Evolutionary conservation across 2,888 invertebrate genomes (phyloP).

Genomic region (Cephalotes varians): DNA sequence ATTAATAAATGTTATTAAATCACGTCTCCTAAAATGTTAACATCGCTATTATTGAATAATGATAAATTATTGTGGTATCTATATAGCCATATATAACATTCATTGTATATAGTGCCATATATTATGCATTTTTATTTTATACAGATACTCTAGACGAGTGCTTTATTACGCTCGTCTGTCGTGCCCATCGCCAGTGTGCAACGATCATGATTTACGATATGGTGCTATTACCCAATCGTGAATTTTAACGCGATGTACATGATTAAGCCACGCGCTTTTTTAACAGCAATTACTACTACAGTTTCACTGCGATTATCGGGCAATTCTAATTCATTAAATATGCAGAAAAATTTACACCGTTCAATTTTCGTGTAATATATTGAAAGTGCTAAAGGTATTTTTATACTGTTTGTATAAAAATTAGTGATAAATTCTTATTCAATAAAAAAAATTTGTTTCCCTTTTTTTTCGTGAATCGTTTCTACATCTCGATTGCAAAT

Average conservation of each 20-base stretch:
- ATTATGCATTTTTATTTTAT: constrained; percentile 3
- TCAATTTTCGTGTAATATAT: neutral
- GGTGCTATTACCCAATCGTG: constrained; percentile 29
- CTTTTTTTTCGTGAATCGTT: neutral
- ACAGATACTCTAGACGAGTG: neutral
- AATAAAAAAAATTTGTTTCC: neutral
- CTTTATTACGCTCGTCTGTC: constrained; percentile 30
- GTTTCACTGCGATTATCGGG: neutral
- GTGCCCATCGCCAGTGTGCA: constrained; percentile 6
- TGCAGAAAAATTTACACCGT: neutral
- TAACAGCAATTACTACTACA: constrained; percentile 16
- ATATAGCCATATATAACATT: neutral
- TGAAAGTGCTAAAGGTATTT: neutral
- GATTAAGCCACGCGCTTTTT: constrained; percentile 36
- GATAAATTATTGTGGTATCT: constrained; percentile 6
- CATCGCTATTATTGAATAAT: neutral
- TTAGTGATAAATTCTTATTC: neutral
- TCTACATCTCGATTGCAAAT: neutral
- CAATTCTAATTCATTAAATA: constrained; percentile 35
- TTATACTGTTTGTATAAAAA: neutral
- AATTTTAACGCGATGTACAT: constrained; percentile 36
- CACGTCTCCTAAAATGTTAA: neutral
- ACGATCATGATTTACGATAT: constrained; percentile 56
- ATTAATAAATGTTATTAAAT: neutral
- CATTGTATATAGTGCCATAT: neutral